phyloP scores from a whole-genome alignment of 2,797 vertebrate species.

The Adelosebastes latens region DNA sequence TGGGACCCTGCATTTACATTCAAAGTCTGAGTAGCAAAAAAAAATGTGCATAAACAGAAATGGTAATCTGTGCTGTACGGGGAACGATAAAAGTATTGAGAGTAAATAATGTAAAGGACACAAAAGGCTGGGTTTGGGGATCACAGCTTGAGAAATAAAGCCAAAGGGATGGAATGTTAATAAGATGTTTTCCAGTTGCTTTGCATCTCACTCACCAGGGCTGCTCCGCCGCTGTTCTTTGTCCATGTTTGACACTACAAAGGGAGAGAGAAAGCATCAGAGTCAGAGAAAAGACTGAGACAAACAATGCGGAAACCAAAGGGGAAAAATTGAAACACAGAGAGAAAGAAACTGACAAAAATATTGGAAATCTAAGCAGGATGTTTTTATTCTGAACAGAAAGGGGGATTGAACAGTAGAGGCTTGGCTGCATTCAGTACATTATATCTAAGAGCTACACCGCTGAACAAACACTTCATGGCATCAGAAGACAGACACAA shows the following conservation, averaged over 20 bases:
- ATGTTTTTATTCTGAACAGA: slow-evolving; percentile 48
- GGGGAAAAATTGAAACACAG: slow-evolving; percentile 30
- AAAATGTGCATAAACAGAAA: background rate
- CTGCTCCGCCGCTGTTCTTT: slow-evolving; percentile 70
- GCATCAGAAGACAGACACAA: slow-evolving; percentile 18
- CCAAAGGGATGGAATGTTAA: slow-evolving; percentile 49
- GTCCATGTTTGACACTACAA: slow-evolving; percentile 80
- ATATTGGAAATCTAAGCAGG: slow-evolving; percentile 54
- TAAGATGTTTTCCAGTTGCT: slow-evolving; percentile 64
- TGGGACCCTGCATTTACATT: slow-evolving; percentile 2
- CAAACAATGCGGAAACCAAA: slow-evolving; percentile 58
- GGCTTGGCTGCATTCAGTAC: slow-evolving; percentile 7
- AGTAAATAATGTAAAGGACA: slow-evolving; percentile 22
- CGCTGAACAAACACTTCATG: slow-evolving; percentile 19
- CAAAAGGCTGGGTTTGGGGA: slow-evolving; percentile 27
- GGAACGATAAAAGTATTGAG: slow-evolving; percentile 16
- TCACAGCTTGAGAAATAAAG: slow-evolving; percentile 38
- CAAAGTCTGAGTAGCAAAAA: background rate
- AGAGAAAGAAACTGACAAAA: slow-evolving; percentile 49
- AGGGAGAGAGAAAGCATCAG: slow-evolving; percentile 52
- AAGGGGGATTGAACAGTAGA: background rate
- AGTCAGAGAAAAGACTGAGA: slow-evolving; percentile 48
- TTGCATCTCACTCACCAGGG: slow-evolving; percentile 73
- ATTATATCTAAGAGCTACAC: slow-evolving; percentile 11
- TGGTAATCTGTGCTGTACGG: slow-evolving; percentile 2